Conservation (phyloP, 2,797 vertebrate genomes). For the Darevskia nairensis region DNA sequence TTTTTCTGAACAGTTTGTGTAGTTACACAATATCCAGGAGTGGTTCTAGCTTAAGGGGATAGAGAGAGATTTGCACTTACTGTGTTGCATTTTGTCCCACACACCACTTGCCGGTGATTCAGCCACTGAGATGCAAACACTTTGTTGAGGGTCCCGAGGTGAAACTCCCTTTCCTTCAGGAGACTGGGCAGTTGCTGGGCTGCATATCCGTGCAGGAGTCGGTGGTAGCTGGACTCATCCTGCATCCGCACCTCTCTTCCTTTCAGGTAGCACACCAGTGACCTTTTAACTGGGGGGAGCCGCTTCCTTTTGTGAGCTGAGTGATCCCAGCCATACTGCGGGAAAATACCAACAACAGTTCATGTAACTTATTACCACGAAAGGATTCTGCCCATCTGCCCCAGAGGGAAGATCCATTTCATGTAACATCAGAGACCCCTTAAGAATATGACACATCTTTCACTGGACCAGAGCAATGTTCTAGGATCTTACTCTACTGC, state of each 20-base stretch:
- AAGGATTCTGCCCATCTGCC: background rate
- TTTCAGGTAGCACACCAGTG: conserved; percentile 92
- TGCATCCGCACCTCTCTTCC: conserved; percentile 91
- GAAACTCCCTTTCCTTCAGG: conserved; percentile 92
- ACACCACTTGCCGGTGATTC: conserved; percentile 97
- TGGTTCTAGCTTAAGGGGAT: background rate
- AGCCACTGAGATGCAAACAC: conserved; percentile 99
- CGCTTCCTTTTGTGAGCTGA: conserved; percentile 82
- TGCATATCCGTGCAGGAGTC: conserved; percentile 88
- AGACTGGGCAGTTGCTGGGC: conserved; percentile 92
- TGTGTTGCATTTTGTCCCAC: conserved; percentile 98
- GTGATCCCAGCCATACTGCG: conserved; percentile 80
- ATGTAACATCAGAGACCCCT: background rate
- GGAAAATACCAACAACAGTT: conserved; percentile 32
- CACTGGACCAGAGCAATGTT: background rate
- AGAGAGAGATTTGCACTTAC: conserved; percentile 77
- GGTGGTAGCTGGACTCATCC: conserved; percentile 85
- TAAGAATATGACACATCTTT: background rate
- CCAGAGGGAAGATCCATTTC: background rate
- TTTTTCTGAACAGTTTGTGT: fast-evolving
- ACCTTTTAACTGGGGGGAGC: conserved; percentile 86
- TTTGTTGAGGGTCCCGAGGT: conserved; percentile 95
- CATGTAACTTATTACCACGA: too few species aligned
- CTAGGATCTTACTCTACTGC: background rate
- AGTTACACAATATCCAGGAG: fast-evolving